A percentile compares a stretch with the other conserved stretches of the same genome.
phyloP scores from a whole-genome alignment of 2,797 vertebrate genomes.

The Phrynocephalus forsythii region DNA sequence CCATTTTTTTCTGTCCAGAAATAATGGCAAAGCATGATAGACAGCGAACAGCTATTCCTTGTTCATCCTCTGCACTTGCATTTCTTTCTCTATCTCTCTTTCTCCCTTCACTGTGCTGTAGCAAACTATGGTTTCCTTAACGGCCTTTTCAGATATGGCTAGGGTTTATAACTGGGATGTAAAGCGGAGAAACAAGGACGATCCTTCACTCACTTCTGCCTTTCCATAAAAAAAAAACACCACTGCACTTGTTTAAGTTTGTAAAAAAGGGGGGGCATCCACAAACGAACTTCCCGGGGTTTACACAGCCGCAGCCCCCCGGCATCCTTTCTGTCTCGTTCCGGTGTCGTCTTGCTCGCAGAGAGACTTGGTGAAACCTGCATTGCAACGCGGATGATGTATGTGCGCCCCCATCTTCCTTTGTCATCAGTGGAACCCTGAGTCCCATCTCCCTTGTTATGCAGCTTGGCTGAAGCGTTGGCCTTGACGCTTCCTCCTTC shows the following conservation, averaged over 20 bases:
- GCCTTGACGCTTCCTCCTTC: conserved; percentile 63
- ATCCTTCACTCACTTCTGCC: conserved; percentile 72
- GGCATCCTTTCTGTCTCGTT: conserved; percentile 27
- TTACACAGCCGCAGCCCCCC: neutral
- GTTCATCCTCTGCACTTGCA: too few relatives aligned
- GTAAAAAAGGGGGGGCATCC: neutral
- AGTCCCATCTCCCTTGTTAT: conserved; percentile 34
- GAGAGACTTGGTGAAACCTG: conserved; percentile 49
- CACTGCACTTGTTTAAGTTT: rapidly evolving
- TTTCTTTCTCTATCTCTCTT: too few relatives aligned
- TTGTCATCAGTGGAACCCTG: neutral
- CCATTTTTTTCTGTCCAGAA: too few relatives aligned
- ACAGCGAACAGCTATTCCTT: too few relatives aligned
- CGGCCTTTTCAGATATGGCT: conserved; percentile 90
- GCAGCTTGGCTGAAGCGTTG: conserved; percentile 61
- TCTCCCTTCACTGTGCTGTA: neutral
- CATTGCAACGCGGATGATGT: neutral
- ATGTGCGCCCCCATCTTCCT: neutral
- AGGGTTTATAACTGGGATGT: conserved; percentile 99
- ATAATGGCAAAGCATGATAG: too few relatives aligned
- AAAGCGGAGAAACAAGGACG: conserved; percentile 97
- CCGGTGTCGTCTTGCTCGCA: conserved; percentile 60
- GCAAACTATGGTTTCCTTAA: conserved; percentile 73
- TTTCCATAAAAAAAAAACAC: neutral
- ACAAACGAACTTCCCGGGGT: neutral